These are phyloP conservation scores for Oceanodroma leucorhoa DNA, from an alignment of 2,797 vertebrate species.

Conservation along the genomic window DNA sequence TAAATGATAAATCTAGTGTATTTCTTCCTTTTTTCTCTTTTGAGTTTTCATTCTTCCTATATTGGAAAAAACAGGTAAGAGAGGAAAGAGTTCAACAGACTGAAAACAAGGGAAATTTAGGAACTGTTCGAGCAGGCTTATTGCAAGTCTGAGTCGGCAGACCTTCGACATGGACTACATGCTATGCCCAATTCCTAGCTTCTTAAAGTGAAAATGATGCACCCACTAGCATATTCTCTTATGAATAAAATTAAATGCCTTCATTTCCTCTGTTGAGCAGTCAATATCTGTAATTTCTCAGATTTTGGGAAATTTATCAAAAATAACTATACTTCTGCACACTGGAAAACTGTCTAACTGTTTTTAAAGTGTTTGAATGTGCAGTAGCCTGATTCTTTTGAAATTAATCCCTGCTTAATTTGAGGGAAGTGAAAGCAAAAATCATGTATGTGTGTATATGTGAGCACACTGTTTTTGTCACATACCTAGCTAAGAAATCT, in stretches of 20 bases:
- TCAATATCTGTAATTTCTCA: neutral
- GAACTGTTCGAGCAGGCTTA: neutral
- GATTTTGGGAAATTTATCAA: neutral
- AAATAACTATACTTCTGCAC: neutral
- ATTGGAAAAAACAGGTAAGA: neutral
- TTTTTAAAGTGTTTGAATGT: neutral
- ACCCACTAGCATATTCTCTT: neutral
- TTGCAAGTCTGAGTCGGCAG: neutral
- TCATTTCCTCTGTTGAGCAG: neutral
- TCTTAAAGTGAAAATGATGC: neutral
- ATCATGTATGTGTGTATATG: too few relatives aligned
- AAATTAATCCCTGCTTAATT: neutral
- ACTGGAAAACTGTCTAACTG: neutral
- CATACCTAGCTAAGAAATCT: neutral
- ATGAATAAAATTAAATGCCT: neutral
- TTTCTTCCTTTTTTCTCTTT: neutral
- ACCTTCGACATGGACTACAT: rapidly evolving
- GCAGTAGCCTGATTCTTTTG: neutral
- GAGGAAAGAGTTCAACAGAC: neutral
- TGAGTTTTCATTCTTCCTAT: neutral
- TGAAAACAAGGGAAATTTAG: neutral
- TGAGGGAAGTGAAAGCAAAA: neutral
- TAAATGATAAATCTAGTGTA: neutral
- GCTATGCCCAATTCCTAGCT: neutral
- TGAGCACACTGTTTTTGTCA: neutral